Conservation (phyloP, 2,113 vertebrate genomes). For the Terrapene triunguis region DNA sequence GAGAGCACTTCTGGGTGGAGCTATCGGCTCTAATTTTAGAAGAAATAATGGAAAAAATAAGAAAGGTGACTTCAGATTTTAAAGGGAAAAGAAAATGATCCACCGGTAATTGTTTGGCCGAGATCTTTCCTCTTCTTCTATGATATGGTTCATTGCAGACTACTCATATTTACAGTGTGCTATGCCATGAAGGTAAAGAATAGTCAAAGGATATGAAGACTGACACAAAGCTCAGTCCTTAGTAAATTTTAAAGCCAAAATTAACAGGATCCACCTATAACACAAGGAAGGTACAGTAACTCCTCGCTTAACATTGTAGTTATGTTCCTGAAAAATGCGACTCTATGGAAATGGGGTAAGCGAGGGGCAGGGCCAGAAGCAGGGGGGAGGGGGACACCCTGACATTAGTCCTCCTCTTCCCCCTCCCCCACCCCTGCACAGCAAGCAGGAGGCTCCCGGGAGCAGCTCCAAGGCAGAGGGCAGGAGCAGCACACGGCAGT, state of each 20-base stretch:
- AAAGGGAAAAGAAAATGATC: constrained; percentile 47
- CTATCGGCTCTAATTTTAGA: constrained; percentile 43
- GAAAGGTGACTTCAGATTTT: constrained; percentile 40
- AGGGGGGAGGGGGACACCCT: too few relatives aligned
- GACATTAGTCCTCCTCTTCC: too few relatives aligned
- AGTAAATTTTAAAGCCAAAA: background rate
- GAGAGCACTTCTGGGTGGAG: constrained; percentile 3
- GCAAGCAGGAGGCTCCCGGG: too few relatives aligned
- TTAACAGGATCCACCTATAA: background rate
- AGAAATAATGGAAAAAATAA: constrained; percentile 42
- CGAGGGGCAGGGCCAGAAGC: too few relatives aligned
- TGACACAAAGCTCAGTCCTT: background rate
- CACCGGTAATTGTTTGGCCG: constrained; percentile 23
- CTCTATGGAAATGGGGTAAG: too few relatives aligned
- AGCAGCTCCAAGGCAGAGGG: too few relatives aligned
- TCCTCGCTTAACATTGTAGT: too few relatives aligned
- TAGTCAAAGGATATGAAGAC: background rate
- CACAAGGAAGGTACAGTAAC: background rate
- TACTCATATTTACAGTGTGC: background rate
- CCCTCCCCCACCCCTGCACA: too few relatives aligned
- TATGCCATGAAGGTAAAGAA: background rate
- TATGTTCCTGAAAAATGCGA: too few relatives aligned
- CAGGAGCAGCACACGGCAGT: too few relatives aligned
- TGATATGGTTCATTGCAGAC: background rate
- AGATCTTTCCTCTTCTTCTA: background rate